Base-by-base conservation (phyloP, 2,113 vertebrate genomes). In the Mastomys coucha region DNA sequence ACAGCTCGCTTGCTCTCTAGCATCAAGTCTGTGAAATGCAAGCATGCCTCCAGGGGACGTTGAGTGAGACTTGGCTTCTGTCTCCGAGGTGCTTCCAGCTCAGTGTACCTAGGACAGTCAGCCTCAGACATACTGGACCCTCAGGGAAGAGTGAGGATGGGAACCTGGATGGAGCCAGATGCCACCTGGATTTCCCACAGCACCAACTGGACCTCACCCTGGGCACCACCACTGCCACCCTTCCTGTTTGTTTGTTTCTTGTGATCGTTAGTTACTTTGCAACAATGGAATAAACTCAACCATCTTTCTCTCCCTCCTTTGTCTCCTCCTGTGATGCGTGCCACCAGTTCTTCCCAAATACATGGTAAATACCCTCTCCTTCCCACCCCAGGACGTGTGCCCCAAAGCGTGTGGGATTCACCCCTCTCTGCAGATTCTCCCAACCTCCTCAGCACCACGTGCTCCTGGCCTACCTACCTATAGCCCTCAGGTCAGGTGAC, bases 181-280 rank as follows among this genome's bases (percentile, higher is more conserved):
- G 16, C 49, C 24, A 49, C 49, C 13, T 42, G 45, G 39, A 9
- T 65, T 20, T 36, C 19, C 75, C 33, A 53, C 0, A 19, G 31
- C 10, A 22, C 0, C 36, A 7, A 67, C 1, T 72, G 86, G 4
- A 24, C 20, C n/a, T n/a, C 31, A 88, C 56, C 39, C 65, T 89
- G 33, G 8, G 1, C 51, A 45, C 39, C n/a, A 2, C 33, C 5
- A 0, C 56, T 58, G 36, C 39, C 36, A 0, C 4, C 5, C 82
- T 26, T 7, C 19, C 77, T 12, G 5, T 45, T 45, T 4, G 0
- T 9, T 19, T 58, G 7, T 12, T 84, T 45, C 73, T 42, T 7
- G 0, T 0, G 4, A 22, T 42, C n/a, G 45, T 92, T 6, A 6
- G 45, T 92, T 6, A 6, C 33, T 67, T 26, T 58, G 58, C 70